Percentiles rank a stretch among this genome's conserved stretches.
Evolutionary conservation across 2,888 invertebrate species (phyloP).

Genomic region (Papilio elwesi): DNA sequence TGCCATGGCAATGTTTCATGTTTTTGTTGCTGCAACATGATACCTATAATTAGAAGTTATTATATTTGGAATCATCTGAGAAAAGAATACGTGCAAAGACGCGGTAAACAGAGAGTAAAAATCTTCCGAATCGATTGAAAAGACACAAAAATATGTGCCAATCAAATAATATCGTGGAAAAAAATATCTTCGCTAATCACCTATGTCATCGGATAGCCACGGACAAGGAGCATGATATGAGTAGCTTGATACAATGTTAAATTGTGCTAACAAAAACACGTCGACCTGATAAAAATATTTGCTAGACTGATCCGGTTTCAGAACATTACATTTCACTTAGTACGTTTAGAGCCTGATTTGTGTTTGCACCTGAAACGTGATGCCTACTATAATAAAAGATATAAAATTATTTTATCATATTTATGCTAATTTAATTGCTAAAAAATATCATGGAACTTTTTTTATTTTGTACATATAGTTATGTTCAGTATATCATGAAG

Average conservation of each 20-base stretch:
- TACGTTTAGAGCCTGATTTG: slow-evolving; percentile 1
- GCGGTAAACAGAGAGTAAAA: too few relatives aligned
- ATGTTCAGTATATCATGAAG: too few relatives aligned
- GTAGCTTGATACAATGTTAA: not conserved
- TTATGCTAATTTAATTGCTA: slow-evolving; percentile 8
- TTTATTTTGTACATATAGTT: too few relatives aligned
- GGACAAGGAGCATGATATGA: slow-evolving; percentile 1
- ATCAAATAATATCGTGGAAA: too few relatives aligned
- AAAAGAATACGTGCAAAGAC: too few relatives aligned
- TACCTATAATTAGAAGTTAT: too few relatives aligned
- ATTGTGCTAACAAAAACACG: slow-evolving; percentile 20
- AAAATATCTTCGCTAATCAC: slow-evolving; percentile 10
- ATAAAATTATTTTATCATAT: slow-evolving; percentile 1
- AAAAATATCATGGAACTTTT: slow-evolving; percentile 10
- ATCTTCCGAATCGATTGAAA: too few relatives aligned
- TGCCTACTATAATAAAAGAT: not conserved
- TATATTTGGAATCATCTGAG: too few relatives aligned
- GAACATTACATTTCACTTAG: slow-evolving; percentile 19
- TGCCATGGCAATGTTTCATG: too few relatives aligned
- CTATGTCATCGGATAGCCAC: not conserved
- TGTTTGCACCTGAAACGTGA: slow-evolving; percentile 8
- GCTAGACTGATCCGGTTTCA: slow-evolving; percentile 30
- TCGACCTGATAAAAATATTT: slow-evolving; percentile 26
- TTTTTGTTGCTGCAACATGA: too few relatives aligned
- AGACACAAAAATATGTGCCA: too few relatives aligned